A percentile compares a stretch with the other conserved stretches of the same genome.
phyloP scores from a whole-genome alignment of 37 sponge, comb jelly and placozoan species.

The Amphimedon queenslandica region DNA sequence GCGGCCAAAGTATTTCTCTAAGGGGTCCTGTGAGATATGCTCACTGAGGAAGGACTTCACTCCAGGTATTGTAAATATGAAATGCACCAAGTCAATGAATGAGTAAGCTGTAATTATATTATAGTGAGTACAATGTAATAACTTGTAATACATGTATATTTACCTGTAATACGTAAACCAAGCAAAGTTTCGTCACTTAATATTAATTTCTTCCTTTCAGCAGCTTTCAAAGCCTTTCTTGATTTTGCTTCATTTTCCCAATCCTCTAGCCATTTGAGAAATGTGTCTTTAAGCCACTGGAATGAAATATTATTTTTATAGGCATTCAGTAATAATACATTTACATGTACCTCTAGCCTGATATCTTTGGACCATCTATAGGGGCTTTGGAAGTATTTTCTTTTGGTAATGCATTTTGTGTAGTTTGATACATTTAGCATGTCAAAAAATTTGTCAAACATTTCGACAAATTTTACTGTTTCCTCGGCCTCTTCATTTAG shows the following conservation, averaged over 20 bases:
- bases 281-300: no score
- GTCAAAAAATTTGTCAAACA: constrained; percentile 22
- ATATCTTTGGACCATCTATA: background rate
- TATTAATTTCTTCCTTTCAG: background rate
- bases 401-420: background rate
- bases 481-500: background rate
- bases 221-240: background rate
- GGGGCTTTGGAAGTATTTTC: constrained; percentile 7
- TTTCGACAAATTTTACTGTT: no score
- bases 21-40: no score
- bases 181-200: background rate
- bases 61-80: background rate
- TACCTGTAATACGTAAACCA: constrained; percentile 12
- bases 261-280: no score
- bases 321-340: no score
- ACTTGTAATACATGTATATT: background rate
- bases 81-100: background rate
- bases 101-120: no score
- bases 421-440: no score
- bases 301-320: no score
- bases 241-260: background rate
- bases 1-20: constrained; percentile 17
- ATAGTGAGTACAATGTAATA: background rate
- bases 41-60: background rate
- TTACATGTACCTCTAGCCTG: background rate